A percentile compares a stretch with the other conserved stretches of the same genome.
phyloP scores from a whole-genome alignment of 1,140 invertebrate species.

The Samia ricini region DNA sequence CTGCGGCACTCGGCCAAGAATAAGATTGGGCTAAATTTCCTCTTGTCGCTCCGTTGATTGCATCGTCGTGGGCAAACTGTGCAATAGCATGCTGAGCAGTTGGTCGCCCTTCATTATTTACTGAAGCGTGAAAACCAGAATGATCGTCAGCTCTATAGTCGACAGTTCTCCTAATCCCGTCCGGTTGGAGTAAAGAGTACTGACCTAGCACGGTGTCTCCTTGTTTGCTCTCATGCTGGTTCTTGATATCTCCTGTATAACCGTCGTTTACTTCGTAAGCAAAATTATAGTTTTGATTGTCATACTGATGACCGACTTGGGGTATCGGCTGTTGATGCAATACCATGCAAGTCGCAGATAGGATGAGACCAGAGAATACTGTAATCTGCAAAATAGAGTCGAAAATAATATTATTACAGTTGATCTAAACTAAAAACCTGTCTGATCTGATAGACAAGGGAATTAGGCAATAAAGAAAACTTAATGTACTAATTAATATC shows the following conservation, averaged over 20 bases:
- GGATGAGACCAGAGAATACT: slow-evolving; percentile 42
- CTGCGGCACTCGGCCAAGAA: not conserved
- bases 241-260: slow-evolving; percentile 73
- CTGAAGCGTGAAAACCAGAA: slow-evolving; percentile 55
- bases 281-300: slow-evolving; percentile 78
- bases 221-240: slow-evolving; percentile 68
- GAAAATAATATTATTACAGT: not conserved
- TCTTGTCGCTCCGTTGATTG: slow-evolving; percentile 29
- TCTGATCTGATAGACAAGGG: not conserved
- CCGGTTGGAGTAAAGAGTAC: slow-evolving; percentile 81
- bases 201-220: slow-evolving; percentile 82
- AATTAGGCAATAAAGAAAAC: not conserved
- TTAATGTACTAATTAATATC: not conserved
- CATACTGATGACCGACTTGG: slow-evolving; percentile 33
- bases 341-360: slow-evolving; percentile 50
- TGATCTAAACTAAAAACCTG: not conserved
- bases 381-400: slow-evolving; percentile 39
- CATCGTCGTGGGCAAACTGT: slow-evolving; percentile 13
- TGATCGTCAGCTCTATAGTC: slow-evolving; percentile 79
- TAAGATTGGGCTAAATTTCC: slow-evolving; percentile 18
- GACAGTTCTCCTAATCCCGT: slow-evolving; percentile 81
- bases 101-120: slow-evolving; percentile 49
- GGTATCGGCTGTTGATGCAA: slow-evolving; percentile 47
- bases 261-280: slow-evolving; percentile 82
- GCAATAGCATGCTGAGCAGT: not conserved